A percentile compares a stretch with the other conserved stretches of the same genome.
Evolutionary conservation across 2,797 vertebrate species (phyloP).

Genomic region (Steatocranus sp.): DNA sequence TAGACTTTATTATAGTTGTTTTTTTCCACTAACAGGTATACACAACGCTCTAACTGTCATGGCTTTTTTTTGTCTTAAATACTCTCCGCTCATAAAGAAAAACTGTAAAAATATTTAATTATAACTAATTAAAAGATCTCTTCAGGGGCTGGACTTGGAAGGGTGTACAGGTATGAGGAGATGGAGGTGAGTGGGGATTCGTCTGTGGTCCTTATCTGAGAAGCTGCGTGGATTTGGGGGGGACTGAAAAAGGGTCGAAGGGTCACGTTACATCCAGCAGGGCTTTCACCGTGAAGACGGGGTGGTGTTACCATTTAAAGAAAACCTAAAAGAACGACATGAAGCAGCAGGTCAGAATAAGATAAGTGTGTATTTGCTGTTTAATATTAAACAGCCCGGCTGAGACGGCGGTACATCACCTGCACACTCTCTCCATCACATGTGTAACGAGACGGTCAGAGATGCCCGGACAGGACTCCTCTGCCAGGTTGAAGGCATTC

Average conservation of each 20-base stretch:
- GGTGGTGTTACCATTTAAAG: constrained; percentile 72
- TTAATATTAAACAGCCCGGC: background rate
- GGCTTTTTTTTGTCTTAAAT: constrained; percentile 80
- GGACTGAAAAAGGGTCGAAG: background rate
- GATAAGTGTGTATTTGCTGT: background rate
- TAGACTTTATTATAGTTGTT: constrained; percentile 77
- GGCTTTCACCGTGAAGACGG: constrained; percentile 64
- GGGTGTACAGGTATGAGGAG: constrained; percentile 26
- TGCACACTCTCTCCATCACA: constrained; percentile 93
- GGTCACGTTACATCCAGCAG: constrained; percentile 42
- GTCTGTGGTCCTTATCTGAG: constrained; percentile 59
- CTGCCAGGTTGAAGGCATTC: constrained; percentile 94
- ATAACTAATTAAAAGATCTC: constrained; percentile 80
- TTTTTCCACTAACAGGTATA: constrained; percentile 69
- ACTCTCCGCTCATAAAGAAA: constrained; percentile 79
- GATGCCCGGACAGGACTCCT: constrained; percentile 97
- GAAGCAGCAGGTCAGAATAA: background rate
- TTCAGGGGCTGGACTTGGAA: constrained; percentile 28
- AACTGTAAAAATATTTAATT: constrained; percentile 83
- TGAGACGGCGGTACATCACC: constrained; percentile 61
- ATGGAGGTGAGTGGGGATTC: background rate
- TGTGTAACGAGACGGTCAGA: constrained; percentile 92
- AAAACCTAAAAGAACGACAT: constrained; percentile 55
- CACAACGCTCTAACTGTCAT: constrained; percentile 75
- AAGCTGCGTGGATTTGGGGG: constrained; percentile 4